A percentile compares a stretch with the other conserved stretches of the same genome.
These are phyloP conservation scores for Mactromeris polynyma DNA, from an alignment of 2,888 invertebrate genomes.

Conservation along the genomic window DNA sequence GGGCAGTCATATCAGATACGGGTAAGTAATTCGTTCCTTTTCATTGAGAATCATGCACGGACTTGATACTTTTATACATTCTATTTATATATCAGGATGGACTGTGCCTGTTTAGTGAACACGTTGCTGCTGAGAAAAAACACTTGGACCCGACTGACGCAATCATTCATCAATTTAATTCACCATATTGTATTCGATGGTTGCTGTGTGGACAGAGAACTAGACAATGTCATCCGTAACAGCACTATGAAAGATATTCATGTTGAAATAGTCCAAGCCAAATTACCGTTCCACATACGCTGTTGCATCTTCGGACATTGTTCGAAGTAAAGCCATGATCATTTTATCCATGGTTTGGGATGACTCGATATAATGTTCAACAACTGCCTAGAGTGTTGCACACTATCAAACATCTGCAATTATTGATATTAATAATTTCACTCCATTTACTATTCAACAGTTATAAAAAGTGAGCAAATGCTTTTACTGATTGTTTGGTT, in stretches of 20 bases:
- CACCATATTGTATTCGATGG: conserved; percentile 72
- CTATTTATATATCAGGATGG: conserved; percentile 79
- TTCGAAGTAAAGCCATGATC: neutral
- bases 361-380: no score
- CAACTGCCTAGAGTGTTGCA: no score
- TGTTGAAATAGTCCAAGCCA: neutral
- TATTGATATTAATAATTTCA: no score
- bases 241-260: neutral
- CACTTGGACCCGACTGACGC: conserved; percentile 64
- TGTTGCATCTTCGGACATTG: neutral
- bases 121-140: conserved; percentile 75
- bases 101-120: conserved; percentile 80
- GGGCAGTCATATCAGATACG: no score
- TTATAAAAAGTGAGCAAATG: no score
- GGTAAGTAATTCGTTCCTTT: no score
- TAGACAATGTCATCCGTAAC: conserved; percentile 56
- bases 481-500: no score
- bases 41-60: no score
- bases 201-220: conserved; percentile 74
- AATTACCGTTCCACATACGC: neutral
- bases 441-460: no score
- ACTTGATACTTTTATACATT: no score
- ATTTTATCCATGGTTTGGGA: neutral
- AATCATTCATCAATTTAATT: conserved; percentile 71
- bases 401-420: no score